Conservation (phyloP, 2,888 invertebrate species). For the Eudemis profundana region DNA sequence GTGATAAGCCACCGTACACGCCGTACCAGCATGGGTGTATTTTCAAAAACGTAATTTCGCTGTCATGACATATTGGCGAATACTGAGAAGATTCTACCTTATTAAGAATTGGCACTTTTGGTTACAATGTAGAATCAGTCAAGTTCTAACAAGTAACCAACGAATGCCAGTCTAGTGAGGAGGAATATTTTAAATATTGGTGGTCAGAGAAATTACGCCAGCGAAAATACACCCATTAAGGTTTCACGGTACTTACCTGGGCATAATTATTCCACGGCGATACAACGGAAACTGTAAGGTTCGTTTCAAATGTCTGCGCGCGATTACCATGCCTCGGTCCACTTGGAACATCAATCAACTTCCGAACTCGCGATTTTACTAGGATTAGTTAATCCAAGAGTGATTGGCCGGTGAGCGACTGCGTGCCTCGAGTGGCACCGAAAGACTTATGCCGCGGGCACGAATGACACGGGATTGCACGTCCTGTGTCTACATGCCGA, state of each 20-base stretch:
- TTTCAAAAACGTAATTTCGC: too few relatives aligned
- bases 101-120: too few relatives aligned
- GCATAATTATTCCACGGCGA: conserved; percentile 60
- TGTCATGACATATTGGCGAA: too few relatives aligned
- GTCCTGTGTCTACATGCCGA: conserved; percentile 68
- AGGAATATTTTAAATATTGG: too few relatives aligned
- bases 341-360: conserved; percentile 17
- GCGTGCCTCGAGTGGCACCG: conserved; percentile 54
- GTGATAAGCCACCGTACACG: conserved; percentile 46
- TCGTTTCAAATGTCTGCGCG: conserved; percentile 44
- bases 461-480: conserved; percentile 66
- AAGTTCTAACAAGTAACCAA: too few relatives aligned
- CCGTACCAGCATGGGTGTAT: too few relatives aligned
- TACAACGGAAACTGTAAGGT: conserved; percentile 45
- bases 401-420: conserved; percentile 48
- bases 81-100: too few relatives aligned
- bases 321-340: conserved; percentile 62
- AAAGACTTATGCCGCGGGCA: conserved; percentile 57
- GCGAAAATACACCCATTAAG: too few relatives aligned
- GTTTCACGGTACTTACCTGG: conserved; percentile 55
- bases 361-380: conserved; percentile 24
- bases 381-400: conserved; percentile 24
- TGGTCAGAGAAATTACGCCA: too few relatives aligned
- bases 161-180: too few relatives aligned
- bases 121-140: too few relatives aligned